These are phyloP conservation scores for Natator depressus DNA, from an alignment of 2,113 vertebrate genomes.

Conservation along the genomic window DNA sequence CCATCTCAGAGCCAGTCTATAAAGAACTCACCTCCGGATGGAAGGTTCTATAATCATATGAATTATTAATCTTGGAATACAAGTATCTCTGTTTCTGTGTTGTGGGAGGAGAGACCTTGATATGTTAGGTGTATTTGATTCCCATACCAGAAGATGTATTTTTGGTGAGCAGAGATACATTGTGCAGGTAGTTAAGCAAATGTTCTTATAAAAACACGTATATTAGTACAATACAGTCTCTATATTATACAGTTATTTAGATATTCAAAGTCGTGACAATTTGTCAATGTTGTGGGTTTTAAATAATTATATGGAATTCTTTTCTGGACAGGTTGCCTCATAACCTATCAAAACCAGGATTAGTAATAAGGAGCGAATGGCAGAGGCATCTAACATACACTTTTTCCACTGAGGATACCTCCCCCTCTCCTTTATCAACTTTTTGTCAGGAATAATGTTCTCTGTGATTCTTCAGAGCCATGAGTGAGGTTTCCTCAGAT, in stretches of 20 bases:
- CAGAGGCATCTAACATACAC: not conserved
- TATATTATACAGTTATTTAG: not conserved
- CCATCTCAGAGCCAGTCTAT: too few relatives aligned
- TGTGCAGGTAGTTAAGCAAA: not conserved
- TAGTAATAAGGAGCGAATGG: not conserved
- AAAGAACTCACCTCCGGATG: too few relatives aligned
- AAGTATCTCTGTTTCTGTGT: too few relatives aligned
- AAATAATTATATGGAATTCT: not conserved
- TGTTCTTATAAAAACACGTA: not conserved
- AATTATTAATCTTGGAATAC: too few relatives aligned
- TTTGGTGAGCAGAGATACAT: not conserved
- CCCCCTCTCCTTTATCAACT: not conserved
- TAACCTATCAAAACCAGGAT: not conserved
- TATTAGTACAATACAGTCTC: not conserved
- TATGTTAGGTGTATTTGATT: not conserved
- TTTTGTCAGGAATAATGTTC: not conserved
- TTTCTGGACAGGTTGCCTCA: not conserved
- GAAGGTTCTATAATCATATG: too few relatives aligned
- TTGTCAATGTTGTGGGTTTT: not conserved
- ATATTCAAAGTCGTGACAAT: not conserved
- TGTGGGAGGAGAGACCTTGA: not conserved
- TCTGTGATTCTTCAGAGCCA: not conserved
- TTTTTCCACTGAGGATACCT: not conserved
- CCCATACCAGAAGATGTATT: not conserved
- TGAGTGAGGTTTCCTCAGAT: conserved; percentile 16